phyloP scores from a whole-genome alignment of 2,797 vertebrate species.

The Acanthopagrus latus region DNA sequence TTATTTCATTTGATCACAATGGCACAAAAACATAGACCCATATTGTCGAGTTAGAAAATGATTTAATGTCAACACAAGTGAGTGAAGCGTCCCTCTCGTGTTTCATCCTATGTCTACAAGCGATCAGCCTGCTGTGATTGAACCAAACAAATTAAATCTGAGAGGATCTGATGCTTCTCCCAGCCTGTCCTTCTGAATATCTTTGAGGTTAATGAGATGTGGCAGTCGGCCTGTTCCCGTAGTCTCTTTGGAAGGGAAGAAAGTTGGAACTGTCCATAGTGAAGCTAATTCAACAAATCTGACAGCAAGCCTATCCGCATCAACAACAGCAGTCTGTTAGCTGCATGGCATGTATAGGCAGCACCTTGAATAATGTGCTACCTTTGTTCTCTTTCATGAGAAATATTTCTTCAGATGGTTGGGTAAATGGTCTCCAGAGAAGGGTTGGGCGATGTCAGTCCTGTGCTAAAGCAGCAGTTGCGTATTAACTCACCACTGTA shows the following conservation, averaged over 20 bases:
- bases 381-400: too few species aligned
- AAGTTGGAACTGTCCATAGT: conserved; percentile 60
- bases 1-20: conserved; percentile 40
- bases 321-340: conserved; percentile 25
- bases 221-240: conserved; percentile 64
- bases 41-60: conserved; percentile 34
- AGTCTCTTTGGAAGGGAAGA: conserved; percentile 62
- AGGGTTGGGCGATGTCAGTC: too few species aligned
- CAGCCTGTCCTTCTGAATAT: conserved; percentile 67
- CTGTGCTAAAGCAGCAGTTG: too few species aligned
- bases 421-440: not conserved
- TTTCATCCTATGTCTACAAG: conserved; percentile 65
- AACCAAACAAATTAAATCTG: conserved; percentile 74
- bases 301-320: conserved; percentile 46
- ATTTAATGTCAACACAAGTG: conserved; percentile 45
- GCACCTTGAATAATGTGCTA: not conserved
- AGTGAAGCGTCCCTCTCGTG: conserved; percentile 32
- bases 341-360: conserved; percentile 1
- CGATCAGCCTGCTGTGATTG: conserved; percentile 53
- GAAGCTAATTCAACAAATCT: conserved; percentile 69
- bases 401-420: not conserved
- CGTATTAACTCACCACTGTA: too few species aligned
- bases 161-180: conserved; percentile 67
- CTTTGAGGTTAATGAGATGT: conserved; percentile 70
- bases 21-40: conserved; percentile 11